phyloP scores from a whole-genome alignment of 2,113 vertebrate genomes.

The Sapajus apella region DNA sequence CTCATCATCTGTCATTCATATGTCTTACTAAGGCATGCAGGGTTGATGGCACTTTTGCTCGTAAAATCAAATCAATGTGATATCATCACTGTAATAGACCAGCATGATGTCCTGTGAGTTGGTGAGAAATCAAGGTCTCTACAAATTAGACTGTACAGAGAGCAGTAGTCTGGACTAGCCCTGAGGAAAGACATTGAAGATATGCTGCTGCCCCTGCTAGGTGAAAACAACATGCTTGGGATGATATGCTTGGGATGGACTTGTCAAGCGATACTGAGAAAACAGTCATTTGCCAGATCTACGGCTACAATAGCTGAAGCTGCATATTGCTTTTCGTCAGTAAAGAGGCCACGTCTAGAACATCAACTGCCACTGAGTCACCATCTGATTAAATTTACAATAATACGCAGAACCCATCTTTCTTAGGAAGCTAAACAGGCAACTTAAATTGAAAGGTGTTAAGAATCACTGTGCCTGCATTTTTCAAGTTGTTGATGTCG shows the following conservation, averaged over 20 bases:
- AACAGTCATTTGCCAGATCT: neutral
- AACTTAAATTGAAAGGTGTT: neutral
- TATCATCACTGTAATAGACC: neutral
- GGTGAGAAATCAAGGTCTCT: neutral
- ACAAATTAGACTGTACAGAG: neutral
- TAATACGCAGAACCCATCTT: neutral
- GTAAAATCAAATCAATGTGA: neutral
- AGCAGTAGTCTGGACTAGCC: neutral
- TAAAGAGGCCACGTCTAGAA: neutral
- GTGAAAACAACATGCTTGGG: neutral
- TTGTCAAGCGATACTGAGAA: neutral
- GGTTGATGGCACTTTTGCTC: neutral
- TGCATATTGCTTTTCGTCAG: neutral
- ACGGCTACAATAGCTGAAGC: neutral
- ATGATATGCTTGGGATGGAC: neutral
- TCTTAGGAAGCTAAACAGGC: neutral
- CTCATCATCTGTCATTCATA: neutral
- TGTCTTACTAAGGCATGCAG: neutral
- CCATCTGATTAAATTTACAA: neutral
- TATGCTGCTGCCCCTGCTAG: neutral
- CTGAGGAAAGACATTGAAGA: neutral
- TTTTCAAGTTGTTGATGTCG: neutral
- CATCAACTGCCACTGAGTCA: neutral
- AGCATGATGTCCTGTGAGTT: neutral
- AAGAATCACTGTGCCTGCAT: neutral